Evolutionary conservation across 2,888 invertebrate genomes (phyloP).

Genomic region (Machimus atricapillus): DNA sequence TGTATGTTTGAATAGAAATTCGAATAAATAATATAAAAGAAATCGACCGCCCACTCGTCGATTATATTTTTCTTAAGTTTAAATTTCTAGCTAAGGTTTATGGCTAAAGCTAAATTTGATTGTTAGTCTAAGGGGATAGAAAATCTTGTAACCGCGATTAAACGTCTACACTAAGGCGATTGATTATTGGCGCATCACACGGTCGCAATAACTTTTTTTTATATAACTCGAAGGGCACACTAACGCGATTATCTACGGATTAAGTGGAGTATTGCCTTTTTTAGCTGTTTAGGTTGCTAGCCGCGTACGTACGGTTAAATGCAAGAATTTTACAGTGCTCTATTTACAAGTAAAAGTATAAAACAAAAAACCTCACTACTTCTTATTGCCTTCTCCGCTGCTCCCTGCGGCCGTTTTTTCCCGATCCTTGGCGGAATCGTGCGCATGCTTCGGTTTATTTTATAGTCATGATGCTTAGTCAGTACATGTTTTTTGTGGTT

Average conservation of each 20-base stretch:
- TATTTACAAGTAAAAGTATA: slow-evolving; percentile 15
- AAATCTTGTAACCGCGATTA: neutral
- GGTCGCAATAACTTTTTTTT: neutral
- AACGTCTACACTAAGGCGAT: slow-evolving; percentile 34
- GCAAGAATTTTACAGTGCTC: slow-evolving; percentile 19
- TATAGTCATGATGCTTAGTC: neutral
- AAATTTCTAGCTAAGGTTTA: slow-evolving; percentile 16
- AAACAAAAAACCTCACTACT: neutral
- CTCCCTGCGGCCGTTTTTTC: neutral
- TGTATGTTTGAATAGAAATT: neutral
- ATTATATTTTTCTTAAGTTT: neutral
- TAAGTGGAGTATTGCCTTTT: slow-evolving; percentile 15
- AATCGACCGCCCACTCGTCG: neutral
- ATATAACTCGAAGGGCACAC: slow-evolving; percentile 10
- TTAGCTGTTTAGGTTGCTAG: slow-evolving; percentile 2
- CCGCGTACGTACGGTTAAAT: neutral
- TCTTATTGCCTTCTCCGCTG: neutral
- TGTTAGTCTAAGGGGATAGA: slow-evolving; percentile 14
- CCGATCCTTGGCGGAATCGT: neutral
- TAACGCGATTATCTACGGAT: slow-evolving; percentile 11
- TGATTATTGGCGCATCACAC: slow-evolving; percentile 16
- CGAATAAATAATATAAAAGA: neutral
- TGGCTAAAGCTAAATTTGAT: slow-evolving; percentile 23
- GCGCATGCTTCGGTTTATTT: neutral
- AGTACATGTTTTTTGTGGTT: neutral